Evolutionary conservation across 1,140 invertebrate genomes (phyloP).

Genomic region (Neomicropteryx cornuta): DNA sequence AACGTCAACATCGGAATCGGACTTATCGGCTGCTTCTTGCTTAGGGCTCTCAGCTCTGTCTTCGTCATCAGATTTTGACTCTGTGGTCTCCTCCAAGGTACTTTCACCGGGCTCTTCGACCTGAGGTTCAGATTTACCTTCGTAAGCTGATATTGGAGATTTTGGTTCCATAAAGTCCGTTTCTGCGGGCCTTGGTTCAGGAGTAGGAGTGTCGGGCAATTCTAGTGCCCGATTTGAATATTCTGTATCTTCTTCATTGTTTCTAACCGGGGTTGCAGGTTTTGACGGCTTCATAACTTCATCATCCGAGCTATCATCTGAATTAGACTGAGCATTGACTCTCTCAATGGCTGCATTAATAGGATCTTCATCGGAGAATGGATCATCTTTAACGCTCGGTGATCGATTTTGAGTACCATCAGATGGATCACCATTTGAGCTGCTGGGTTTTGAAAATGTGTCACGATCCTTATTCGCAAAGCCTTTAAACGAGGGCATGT

Average conservation of each 20-base stretch:
- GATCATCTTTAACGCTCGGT: conserved; percentile 40
- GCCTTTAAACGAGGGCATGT: conserved; percentile 36
- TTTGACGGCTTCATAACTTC: conserved; percentile 20
- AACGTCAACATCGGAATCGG: conserved; percentile 41
- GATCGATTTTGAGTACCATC: no score
- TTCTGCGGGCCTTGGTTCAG: conserved; percentile 13
- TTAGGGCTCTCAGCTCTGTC: conserved; percentile 11
- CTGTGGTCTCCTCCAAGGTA: conserved; percentile 2
- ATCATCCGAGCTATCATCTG: conserved; percentile 30
- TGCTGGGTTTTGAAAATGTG: conserved; percentile 36
- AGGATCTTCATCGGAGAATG: conserved; percentile 44
- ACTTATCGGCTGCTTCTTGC: conserved; percentile 25
- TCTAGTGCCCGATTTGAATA: background rate
- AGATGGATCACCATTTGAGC: conserved; percentile 37
- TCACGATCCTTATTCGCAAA: conserved; percentile 41
- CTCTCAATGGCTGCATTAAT: conserved; percentile 38
- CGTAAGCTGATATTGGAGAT: conserved; percentile 11
- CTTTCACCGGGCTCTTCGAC: conserved; percentile 17
- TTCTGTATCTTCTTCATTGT: no score
- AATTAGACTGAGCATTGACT: conserved; percentile 27
- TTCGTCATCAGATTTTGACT: conserved; percentile 2
- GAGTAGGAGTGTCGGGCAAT: background rate
- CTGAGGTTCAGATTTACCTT: conserved; percentile 8
- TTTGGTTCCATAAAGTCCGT: conserved; percentile 1
- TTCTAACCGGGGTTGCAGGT: conserved; percentile 15